Conservation (phyloP, 2,113 vertebrate genomes). For the Otus sunia region DNA sequence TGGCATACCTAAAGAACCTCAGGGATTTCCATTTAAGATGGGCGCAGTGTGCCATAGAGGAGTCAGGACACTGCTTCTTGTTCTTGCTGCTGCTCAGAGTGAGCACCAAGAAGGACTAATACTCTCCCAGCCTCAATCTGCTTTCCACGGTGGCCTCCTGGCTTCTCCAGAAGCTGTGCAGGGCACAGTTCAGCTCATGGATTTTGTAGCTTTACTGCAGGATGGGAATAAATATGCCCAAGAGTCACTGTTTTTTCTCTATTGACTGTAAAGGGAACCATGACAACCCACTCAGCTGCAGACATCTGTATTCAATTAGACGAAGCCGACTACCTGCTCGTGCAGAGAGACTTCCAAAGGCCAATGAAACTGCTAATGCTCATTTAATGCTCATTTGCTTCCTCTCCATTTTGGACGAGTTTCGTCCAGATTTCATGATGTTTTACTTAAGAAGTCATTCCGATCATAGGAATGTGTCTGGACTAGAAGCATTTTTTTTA, state of each 20-base stretch:
- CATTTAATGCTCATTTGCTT: not conserved
- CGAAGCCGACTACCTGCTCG: not conserved
- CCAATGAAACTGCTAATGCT: not conserved
- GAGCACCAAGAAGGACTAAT: not conserved
- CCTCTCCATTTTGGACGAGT: not conserved
- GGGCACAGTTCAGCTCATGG: not conserved
- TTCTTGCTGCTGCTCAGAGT: not conserved
- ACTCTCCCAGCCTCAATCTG: not conserved
- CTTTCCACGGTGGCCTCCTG: not conserved
- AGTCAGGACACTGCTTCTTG: not conserved
- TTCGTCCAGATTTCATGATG: not conserved
- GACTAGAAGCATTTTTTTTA: not conserved
- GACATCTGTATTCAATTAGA: not conserved
- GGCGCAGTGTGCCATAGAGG: not conserved
- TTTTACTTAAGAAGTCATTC: not conserved
- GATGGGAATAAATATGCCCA: not conserved
- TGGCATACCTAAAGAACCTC: not conserved
- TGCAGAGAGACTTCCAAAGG: not conserved
- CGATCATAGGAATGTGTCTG: not conserved
- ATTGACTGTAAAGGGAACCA: not conserved
- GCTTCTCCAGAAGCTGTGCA: not conserved
- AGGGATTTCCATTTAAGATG: not conserved
- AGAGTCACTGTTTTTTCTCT: not conserved
- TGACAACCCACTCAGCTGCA: not conserved
- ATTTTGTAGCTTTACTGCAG: not conserved